phyloP scores from a whole-genome alignment of 1,140 invertebrate genomes.

The Cardiocondyla obscurior region DNA sequence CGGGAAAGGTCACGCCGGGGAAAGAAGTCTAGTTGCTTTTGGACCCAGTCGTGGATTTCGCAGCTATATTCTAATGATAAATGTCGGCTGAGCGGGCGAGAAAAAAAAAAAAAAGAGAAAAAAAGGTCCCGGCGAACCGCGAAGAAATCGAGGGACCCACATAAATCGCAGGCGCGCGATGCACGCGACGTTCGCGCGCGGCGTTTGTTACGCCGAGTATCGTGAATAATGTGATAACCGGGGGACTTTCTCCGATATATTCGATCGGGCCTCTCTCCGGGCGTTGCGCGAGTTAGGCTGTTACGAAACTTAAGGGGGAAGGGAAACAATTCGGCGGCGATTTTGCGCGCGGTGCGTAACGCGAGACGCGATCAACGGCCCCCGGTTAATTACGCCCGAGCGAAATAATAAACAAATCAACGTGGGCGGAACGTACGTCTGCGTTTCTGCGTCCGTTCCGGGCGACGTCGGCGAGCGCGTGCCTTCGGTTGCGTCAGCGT shows the following conservation, averaged over 20 bases:
- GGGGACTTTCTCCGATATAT: conserved; percentile 16
- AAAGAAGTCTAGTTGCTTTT: too few relatives aligned
- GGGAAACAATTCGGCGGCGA: background rate
- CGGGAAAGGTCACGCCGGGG: too few relatives aligned
- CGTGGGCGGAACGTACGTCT: background rate
- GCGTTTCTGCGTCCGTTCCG: background rate
- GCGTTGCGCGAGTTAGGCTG: background rate
- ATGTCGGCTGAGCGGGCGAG: too few relatives aligned
- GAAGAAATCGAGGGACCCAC: background rate
- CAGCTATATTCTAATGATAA: too few relatives aligned
- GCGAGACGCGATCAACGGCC: background rate
- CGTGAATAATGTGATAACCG: conserved; percentile 18
- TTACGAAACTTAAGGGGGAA: background rate
- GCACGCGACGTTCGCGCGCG: background rate
- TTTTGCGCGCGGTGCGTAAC: background rate
- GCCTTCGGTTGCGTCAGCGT: background rate
- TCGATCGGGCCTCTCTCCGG: background rate
- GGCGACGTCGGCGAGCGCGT: background rate
- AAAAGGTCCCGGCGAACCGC: too few relatives aligned
- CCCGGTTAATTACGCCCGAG: conserved; percentile 28
- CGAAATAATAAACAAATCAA: background rate
- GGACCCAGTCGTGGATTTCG: too few relatives aligned
- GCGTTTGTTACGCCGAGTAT: background rate
- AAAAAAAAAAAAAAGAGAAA: too few relatives aligned
- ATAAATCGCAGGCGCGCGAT: background rate